Base-by-base conservation (phyloP, 2,797 vertebrate genomes). In the Acipenser ruthenus region DNA sequence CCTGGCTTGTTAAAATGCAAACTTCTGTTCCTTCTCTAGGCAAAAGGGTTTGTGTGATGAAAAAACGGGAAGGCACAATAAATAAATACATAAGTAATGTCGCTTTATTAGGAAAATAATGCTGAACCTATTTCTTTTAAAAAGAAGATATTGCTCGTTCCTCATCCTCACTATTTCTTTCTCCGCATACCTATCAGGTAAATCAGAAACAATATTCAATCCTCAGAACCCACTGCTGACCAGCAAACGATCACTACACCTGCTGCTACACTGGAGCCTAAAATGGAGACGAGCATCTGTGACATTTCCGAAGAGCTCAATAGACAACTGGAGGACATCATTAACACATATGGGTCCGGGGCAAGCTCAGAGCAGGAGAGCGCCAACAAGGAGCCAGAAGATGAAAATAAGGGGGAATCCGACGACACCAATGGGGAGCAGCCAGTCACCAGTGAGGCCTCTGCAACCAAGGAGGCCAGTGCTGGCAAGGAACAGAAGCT, bases 271-370 rank as follows among this genome's bases (percentile, higher is more conserved):
- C 50, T 56, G 0, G 4, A 0, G 0, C 64, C 7, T 0, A 68
- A 1, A 18, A 58, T 74, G 0, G 68, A 81, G 65, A 63, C 50
- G 15, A 68, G 66, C 0, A 0, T 12, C 2, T 73, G 75, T 0
- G 90, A 90, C 67, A 79, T 90, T 72, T 88, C 93, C 0, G 90
- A 94, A 68, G 93, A 92, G 77, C 69, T 97, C 75, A 84, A 71
- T 66, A 78, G 72, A 23, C 90, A 91, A 69, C 85, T 99, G 78
- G 90, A 96, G 70, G 92, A 95, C 76, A 97, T 99, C 73, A 86
- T 99, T 72, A 87, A 83, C 70, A 88, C 79, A 0, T 89, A 97
- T 0, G 88, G 90, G 10, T 88, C 91, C 2, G 83, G 86, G 0
- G 68, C 67, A 0, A 67, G 71, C 7, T 53, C 85, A 65, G 86